Conservation (phyloP, 2,797 vertebrate species). For the Mormyrus proboscirostris region DNA sequence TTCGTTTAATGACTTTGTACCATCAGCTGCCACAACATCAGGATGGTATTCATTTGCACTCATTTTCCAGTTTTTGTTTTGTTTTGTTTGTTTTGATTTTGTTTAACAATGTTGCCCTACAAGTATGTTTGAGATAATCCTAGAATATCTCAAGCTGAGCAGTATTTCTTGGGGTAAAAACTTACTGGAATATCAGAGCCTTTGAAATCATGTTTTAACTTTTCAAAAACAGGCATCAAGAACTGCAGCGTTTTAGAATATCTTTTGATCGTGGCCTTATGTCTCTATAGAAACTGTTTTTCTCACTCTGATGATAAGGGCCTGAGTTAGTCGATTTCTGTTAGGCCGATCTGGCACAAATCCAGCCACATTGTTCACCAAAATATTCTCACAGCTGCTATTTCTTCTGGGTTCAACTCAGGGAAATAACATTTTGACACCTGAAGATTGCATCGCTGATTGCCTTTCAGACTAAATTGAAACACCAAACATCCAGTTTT, state of each 20-base stretch:
- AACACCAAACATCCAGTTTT: neutral
- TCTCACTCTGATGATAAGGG: neutral
- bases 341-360: neutral
- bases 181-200: neutral
- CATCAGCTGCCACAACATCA: neutral
- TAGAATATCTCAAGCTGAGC: neutral
- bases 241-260: neutral
- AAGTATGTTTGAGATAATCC: neutral
- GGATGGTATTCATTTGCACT: neutral
- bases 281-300: neutral
- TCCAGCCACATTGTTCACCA: neutral
- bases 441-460: neutral
- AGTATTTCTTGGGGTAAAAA: neutral
- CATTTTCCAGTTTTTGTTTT: neutral
- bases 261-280: neutral
- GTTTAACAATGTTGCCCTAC: neutral
- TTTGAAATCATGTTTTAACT: neutral
- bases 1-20: neutral
- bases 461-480: neutral
- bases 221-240: neutral
- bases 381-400: neutral
- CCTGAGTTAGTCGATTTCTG: neutral
- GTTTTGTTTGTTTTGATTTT: neutral
- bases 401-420: neutral
- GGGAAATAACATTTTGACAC: neutral